Evolutionary conservation across 1,140 invertebrate species (phyloP).

Genomic region (Drosophila tani): DNA sequence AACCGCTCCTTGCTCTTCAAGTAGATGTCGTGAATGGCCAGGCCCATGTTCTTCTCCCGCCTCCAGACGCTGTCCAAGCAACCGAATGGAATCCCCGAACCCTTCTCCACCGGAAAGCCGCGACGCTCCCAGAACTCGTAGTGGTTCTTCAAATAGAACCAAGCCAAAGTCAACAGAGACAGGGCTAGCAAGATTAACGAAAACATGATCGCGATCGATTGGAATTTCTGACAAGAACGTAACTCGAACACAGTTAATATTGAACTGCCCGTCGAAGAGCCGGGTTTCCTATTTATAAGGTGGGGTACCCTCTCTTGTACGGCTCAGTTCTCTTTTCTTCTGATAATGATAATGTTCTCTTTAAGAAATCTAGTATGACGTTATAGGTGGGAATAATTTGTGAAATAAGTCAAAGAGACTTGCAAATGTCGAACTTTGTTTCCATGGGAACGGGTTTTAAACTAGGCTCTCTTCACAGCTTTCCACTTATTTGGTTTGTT

Average conservation of each 20-base stretch:
- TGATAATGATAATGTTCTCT: background rate
- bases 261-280: background rate
- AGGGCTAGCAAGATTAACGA: conserved; percentile 34
- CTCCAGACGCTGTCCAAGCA: conserved; percentile 59
- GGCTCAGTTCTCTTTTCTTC: background rate
- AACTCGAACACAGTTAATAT: conserved; percentile 21
- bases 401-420: conserved; percentile 1
- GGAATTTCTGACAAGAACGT: background rate
- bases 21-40: conserved; percentile 70
- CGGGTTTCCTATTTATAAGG: background rate
- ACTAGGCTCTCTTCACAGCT: background rate
- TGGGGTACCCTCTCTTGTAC: background rate
- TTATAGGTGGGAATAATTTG: background rate
- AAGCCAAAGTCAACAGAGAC: conserved; percentile 49
- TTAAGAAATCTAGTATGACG: background rate
- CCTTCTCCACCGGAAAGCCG: conserved; percentile 59
- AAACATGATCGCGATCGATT: conserved; percentile 38
- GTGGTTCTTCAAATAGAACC: conserved; percentile 62
- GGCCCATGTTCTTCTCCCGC: conserved; percentile 63
- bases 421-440: background rate
- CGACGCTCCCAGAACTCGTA: conserved; percentile 68
- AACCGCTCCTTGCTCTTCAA: conserved; percentile 63
- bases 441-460: background rate
- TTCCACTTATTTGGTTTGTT: background rate
- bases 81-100: conserved; percentile 68